Evolutionary conservation across 2,888 invertebrate species (phyloP).

Genomic region (Chrysolina americana): DNA sequence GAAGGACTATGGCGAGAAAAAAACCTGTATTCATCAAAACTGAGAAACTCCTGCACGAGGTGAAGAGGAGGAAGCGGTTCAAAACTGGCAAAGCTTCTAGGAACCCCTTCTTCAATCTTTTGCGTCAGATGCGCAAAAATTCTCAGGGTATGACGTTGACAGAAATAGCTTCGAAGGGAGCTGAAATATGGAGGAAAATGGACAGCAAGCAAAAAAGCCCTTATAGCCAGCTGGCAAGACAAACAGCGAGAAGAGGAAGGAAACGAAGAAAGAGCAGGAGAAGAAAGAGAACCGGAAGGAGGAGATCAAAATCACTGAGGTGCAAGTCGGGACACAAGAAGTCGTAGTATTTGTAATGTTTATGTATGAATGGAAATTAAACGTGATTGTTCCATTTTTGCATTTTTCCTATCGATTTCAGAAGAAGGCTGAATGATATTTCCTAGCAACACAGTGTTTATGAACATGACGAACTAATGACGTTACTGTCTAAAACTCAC

Average conservation of each 20-base stretch:
- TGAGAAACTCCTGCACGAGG: slow-evolving; percentile 15
- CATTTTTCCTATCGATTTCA: not conserved
- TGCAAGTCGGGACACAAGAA: slow-evolving; percentile 1
- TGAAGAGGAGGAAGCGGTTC: slow-evolving; percentile 17
- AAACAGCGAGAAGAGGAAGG: slow-evolving; percentile 33
- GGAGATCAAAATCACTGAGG: slow-evolving; percentile 2
- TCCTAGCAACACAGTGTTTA: slow-evolving; percentile 27
- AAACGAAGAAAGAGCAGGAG: slow-evolving; percentile 20
- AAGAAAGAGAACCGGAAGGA: not conserved
- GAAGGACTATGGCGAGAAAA: slow-evolving; percentile 7
- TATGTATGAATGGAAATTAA: not conserved
- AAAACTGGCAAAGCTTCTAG: slow-evolving; percentile 35
- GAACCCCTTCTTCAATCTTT: slow-evolving; percentile 49
- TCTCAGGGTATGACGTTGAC: slow-evolving; percentile 38
- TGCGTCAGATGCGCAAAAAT: slow-evolving; percentile 44
- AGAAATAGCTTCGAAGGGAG: slow-evolving; percentile 44
- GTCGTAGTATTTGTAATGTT: not conserved
- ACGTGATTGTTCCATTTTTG: slow-evolving; percentile 15
- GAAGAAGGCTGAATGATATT: slow-evolving; percentile 16
- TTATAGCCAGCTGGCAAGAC: slow-evolving; percentile 43
- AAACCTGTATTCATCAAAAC: not conserved
- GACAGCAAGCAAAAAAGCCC: slow-evolving; percentile 43
- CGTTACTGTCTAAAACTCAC: not conserved
- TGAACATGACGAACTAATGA: slow-evolving; percentile 1
- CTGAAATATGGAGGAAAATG: slow-evolving; percentile 49